These are phyloP conservation scores for Aviceda subcristata DNA, from an alignment of 2,113 vertebrate species.

Conservation along the genomic window DNA sequence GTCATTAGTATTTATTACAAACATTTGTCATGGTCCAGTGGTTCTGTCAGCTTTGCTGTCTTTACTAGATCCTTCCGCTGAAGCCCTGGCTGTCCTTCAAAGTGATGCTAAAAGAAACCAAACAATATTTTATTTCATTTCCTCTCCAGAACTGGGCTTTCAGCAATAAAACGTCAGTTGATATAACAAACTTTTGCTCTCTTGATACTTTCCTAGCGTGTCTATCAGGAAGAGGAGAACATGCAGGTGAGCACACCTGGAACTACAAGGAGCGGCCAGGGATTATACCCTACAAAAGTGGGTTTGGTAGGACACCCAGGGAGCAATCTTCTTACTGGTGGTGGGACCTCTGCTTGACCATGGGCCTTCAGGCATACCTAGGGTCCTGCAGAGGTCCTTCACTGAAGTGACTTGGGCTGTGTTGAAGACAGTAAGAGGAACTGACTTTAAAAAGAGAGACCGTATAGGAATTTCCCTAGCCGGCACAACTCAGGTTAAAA, in stretches of 20 bases:
- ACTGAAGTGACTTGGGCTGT: not conserved
- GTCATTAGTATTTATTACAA: not conserved
- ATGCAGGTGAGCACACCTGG: not conserved
- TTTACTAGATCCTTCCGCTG: not conserved
- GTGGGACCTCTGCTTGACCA: not conserved
- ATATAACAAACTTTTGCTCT: not conserved
- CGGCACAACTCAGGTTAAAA: not conserved
- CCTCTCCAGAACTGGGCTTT: not conserved
- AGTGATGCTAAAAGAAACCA: not conserved
- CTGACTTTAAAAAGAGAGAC: not conserved
- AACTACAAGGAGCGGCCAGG: not conserved
- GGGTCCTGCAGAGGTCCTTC: not conserved
- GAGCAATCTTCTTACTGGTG: not conserved
- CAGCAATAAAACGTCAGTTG: not conserved
- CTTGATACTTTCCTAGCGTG: not conserved
- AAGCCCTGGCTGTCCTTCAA: not conserved
- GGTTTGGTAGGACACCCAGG: not conserved
- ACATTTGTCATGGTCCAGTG: not conserved
- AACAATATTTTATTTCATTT: not conserved
- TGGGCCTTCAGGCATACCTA: not conserved
- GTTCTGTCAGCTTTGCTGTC: not conserved
- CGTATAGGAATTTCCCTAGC: not conserved
- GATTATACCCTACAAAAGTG: not conserved
- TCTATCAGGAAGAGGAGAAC: not conserved
- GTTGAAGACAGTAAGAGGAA: not conserved